A percentile compares a stretch with the other conserved stretches of the same genome.
Evolutionary conservation across 2,113 vertebrate species (phyloP).

Genomic region (Malurus cyaneus): DNA sequence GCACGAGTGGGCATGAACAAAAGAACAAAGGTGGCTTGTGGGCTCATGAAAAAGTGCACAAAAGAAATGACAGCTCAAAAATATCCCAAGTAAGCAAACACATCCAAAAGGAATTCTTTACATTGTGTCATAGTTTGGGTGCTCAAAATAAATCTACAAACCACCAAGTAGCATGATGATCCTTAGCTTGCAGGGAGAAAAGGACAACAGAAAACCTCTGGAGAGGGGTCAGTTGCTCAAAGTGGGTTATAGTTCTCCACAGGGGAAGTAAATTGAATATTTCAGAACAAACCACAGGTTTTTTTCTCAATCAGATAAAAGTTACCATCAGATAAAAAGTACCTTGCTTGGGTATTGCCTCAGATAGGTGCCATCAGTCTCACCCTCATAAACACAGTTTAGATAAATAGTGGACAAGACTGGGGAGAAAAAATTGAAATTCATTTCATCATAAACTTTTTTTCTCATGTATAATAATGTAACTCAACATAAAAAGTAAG

Average conservation of each 20-base stretch:
- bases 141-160: not conserved
- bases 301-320: not conserved
- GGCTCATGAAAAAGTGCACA: not conserved
- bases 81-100: not conserved
- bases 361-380: not conserved
- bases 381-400: not conserved
- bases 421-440: not conserved
- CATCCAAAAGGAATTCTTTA: not conserved
- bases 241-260: not conserved
- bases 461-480: not conserved
- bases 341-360: not conserved
- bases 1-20: not conserved
- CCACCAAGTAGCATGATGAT: accelerated
- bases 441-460: not conserved
- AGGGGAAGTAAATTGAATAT: not conserved
- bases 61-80: not conserved
- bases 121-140: no score
- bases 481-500: not conserved
- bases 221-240: not conserved
- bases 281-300: not conserved
- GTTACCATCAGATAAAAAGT: not conserved
- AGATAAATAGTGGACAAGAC: not conserved
- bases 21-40: not conserved
- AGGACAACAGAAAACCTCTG: not conserved
- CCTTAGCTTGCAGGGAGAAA: not conserved